Evolutionary conservation across 2,888 invertebrate species (phyloP).

Genomic region (Lissocephala sabroskyi): DNA sequence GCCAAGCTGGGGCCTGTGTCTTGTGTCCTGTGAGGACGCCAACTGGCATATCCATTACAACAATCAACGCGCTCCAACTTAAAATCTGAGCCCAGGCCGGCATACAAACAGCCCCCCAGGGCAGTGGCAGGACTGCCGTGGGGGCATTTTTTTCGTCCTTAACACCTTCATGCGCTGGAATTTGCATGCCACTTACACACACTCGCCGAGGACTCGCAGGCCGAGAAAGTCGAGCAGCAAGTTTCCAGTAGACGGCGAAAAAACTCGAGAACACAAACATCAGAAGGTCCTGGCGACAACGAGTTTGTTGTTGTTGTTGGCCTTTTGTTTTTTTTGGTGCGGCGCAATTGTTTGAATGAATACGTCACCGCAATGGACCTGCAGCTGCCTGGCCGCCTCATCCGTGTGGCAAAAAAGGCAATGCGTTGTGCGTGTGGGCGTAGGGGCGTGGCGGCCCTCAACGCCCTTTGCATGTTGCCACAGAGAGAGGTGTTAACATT

Average conservation of each 20-base stretch:
- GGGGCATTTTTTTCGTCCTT: neutral
- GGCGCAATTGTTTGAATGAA: slow-evolving; percentile 1
- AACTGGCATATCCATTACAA: slow-evolving; percentile 5
- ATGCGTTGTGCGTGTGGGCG: neutral
- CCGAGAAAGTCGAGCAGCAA: neutral
- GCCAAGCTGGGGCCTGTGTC: no score
- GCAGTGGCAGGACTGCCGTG: no score
- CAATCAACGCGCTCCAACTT: neutral
- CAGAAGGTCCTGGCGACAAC: no score
- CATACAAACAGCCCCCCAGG: neutral
- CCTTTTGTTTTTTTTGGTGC: no score
- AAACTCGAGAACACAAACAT: neutral
- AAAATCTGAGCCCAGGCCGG: neutral
- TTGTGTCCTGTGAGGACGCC: neutral
- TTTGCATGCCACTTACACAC: neutral
- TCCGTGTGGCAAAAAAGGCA: slow-evolving; percentile 3
- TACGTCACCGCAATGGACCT: slow-evolving; percentile 1
- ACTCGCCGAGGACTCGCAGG: neutral
- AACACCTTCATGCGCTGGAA: neutral
- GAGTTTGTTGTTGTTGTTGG: neutral
- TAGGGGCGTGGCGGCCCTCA: slow-evolving; percentile 4
- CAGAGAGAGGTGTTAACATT: slow-evolving; percentile 31
- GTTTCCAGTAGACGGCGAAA: neutral
- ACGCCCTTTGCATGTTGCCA: slow-evolving; percentile 34
- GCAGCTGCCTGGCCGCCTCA: neutral